A percentile compares a stretch with the other conserved stretches of the same genome.
phyloP scores from a whole-genome alignment of 2,797 vertebrate genomes.

The Crypturellus tataupa region DNA sequence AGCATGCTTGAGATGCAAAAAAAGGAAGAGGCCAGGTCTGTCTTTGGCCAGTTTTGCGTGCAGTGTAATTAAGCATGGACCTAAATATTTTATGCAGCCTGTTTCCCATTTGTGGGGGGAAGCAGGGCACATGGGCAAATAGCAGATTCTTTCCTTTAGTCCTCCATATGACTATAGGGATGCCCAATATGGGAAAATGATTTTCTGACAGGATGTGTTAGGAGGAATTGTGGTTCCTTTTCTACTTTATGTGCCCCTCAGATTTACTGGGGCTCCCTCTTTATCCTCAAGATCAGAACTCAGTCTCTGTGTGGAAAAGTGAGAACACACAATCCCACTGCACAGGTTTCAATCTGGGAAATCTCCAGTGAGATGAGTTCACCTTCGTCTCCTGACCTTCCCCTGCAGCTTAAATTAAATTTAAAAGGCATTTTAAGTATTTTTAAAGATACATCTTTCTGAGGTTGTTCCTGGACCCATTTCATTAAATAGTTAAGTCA shows the following conservation, averaged over 20 bases:
- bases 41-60: neutral
- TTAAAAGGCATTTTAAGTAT: neutral
- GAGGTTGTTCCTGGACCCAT: neutral
- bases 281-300: neutral
- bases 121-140: constrained; percentile 14
- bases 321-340: neutral
- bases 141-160: constrained; percentile 70
- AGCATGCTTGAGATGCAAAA: neutral
- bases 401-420: neutral
- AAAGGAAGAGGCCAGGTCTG: neutral
- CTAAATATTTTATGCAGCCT: constrained; percentile 48
- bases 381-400: neutral
- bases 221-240: neutral
- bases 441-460: constrained; percentile 31
- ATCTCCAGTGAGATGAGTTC: neutral
- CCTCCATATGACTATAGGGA: constrained; percentile 44
- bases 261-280: constrained; percentile 12
- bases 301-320: neutral
- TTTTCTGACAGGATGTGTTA: constrained; percentile 43
- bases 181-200: constrained; percentile 46
- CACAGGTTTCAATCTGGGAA: neutral
- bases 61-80: constrained; percentile 45
- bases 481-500: neutral
- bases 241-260: constrained; percentile 2
- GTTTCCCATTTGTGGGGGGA: constrained; percentile 24